Conservation (phyloP, 92 coral and sea anemone species). For the Epizoanthus rinbou region DNA sequence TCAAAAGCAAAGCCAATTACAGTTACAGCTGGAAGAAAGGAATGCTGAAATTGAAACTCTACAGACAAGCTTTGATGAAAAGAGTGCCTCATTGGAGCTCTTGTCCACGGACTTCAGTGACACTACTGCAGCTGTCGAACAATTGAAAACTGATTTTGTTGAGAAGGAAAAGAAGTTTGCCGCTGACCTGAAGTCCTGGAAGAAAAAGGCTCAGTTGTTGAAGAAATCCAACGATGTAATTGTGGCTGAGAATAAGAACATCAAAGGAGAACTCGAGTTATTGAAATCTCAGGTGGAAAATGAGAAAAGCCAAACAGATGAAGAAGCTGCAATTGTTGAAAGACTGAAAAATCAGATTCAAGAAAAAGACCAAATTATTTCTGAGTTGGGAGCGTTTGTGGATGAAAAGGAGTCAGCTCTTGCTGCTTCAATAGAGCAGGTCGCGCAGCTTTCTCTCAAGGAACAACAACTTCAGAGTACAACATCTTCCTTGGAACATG, state of each 20-base stretch:
- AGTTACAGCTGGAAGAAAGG: slow-evolving; percentile 46
- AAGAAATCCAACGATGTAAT: slow-evolving; percentile 67
- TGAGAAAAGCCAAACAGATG: slow-evolving; percentile 20
- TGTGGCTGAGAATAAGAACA: slow-evolving; percentile 62
- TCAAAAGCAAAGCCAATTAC: slow-evolving; percentile 22
- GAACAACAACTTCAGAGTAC: slow-evolving; percentile 45
- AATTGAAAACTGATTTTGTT: slow-evolving; percentile 56
- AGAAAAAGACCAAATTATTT: slow-evolving; percentile 21
- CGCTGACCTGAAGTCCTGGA: slow-evolving; percentile 64
- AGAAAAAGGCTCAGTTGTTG: slow-evolving; percentile 71
- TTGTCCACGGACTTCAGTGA: slow-evolving; percentile 72
- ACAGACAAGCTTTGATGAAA: slow-evolving; percentile 66
- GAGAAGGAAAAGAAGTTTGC: slow-evolving; percentile 59
- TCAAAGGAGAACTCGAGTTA: slow-evolving; percentile 57
- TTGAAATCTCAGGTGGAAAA: slow-evolving; percentile 48
- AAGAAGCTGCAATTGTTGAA: slow-evolving; percentile 6
- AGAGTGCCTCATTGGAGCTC: slow-evolving; percentile 48
- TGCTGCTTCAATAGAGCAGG: slow-evolving; percentile 36
- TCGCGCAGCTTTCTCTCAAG: slow-evolving; percentile 20
- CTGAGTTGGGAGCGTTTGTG: slow-evolving; percentile 36
- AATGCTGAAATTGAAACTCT: slow-evolving; percentile 61
- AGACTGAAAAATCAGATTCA: slow-evolving; percentile 29
- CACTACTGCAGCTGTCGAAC: slow-evolving; percentile 63
- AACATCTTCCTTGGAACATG: slow-evolving; percentile 45
- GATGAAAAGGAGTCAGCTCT: slow-evolving; percentile 46